These are phyloP conservation scores for Zosterops borbonicus DNA, from an alignment of 2,113 vertebrate genomes.

Conservation along the genomic window DNA sequence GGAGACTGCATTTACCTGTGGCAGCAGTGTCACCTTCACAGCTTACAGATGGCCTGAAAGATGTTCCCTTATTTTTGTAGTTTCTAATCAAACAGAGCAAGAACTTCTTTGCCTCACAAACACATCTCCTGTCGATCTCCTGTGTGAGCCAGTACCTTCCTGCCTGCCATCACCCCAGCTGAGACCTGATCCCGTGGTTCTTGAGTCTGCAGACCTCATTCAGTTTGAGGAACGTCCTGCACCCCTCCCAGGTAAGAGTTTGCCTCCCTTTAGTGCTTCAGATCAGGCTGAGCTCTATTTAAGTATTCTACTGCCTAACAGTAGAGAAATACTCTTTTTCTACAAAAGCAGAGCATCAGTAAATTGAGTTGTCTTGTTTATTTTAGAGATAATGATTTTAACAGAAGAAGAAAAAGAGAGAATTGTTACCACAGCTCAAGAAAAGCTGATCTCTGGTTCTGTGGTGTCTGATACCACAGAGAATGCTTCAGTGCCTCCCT, in stretches of 20 bases:
- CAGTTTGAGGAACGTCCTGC: constrained; percentile 84
- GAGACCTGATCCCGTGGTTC: constrained; percentile 85
- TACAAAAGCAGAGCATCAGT: neutral
- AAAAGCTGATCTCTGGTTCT: neutral
- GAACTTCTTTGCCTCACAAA: constrained; percentile 84
- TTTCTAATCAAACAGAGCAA: constrained; percentile 71
- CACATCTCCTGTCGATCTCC: constrained; percentile 85
- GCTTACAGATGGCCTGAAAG: neutral
- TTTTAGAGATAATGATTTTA: constrained; percentile 72
- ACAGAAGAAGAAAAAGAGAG: constrained; percentile 67
- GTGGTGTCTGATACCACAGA: neutral
- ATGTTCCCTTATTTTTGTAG: constrained; percentile 59
- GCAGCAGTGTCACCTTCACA: neutral
- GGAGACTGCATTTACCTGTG: neutral
- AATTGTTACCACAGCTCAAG: constrained; percentile 18
- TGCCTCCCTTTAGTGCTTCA: neutral
- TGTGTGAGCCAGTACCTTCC: constrained; percentile 93
- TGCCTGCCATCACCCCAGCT: constrained; percentile 94
- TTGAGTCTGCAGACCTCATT: constrained; percentile 85
- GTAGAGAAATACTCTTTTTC: neutral
- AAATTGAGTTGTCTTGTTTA: neutral
- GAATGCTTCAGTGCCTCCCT: constrained; percentile 8
- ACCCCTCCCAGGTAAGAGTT: constrained; percentile 64
- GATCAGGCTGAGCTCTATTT: neutral
- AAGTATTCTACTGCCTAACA: neutral